Conservation (phyloP, 2,888 invertebrate species). For the Cylindroiulus punctatus region DNA sequence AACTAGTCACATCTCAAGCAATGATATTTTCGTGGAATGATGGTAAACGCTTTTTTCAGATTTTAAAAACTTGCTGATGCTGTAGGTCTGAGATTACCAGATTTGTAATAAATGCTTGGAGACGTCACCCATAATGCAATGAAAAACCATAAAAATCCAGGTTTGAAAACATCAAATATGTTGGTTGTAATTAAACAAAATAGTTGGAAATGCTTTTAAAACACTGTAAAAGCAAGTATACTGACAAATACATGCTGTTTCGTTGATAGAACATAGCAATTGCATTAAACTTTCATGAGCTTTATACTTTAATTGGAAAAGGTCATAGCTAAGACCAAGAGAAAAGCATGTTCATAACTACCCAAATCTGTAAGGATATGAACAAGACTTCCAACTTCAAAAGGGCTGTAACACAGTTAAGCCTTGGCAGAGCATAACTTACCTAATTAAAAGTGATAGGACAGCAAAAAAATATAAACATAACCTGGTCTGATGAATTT, state of each 20-base stretch:
- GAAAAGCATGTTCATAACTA: not conserved
- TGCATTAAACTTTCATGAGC: no score
- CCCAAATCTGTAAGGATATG: not conserved
- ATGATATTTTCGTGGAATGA: not conserved
- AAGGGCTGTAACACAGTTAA: no score
- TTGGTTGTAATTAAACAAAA: not conserved
- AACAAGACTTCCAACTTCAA: no score
- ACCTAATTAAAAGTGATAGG: not conserved
- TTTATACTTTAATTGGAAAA: no score
- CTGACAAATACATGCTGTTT: no score
- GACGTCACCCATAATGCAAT: not conserved
- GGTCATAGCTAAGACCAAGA: no score
- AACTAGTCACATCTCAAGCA: not conserved
- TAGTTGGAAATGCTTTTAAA: no score
- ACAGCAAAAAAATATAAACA: not conserved
- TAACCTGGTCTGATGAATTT: not conserved
- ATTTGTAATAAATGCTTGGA: not conserved
- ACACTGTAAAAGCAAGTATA: no score
- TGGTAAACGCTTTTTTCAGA: not conserved
- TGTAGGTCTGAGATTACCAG: no score
- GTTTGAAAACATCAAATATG: not conserved
- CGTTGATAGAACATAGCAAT: no score
- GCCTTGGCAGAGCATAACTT: no score
- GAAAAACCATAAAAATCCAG: not conserved
- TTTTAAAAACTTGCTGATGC: no score